A percentile compares a stretch with the other conserved stretches of the same genome.
phyloP scores from a whole-genome alignment of 2,888 invertebrate species.

The Linyphia triangularis region DNA sequence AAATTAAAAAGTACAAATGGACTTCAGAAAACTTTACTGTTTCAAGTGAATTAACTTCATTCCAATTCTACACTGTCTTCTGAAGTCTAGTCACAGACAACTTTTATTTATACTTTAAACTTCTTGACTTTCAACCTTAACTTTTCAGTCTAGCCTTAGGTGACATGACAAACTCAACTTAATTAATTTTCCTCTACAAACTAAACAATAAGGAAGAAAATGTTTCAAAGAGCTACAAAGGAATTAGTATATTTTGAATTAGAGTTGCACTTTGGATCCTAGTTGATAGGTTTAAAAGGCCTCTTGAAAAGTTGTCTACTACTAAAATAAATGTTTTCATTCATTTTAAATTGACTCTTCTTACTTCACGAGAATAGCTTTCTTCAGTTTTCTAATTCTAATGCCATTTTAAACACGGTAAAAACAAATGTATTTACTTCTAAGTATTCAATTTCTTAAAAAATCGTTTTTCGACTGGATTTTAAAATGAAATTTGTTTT shows the following conservation, averaged over 20 bases:
- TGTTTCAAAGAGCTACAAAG: neutral
- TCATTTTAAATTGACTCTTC: neutral
- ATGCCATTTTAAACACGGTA: neutral
- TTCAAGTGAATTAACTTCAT: constrained; percentile 1
- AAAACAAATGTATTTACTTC: too few species aligned
- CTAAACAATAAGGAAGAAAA: neutral
- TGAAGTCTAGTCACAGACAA: neutral
- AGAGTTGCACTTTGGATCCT: too few species aligned
- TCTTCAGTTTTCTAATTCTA: neutral
- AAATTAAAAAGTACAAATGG: neutral
- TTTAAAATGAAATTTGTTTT: too few species aligned
- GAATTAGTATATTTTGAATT: neutral
- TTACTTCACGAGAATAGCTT: neutral
- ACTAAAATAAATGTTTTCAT: neutral
- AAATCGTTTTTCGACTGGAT: too few species aligned
- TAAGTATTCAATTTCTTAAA: too few species aligned
- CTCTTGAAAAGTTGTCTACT: neutral
- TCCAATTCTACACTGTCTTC: neutral
- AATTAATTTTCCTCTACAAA: neutral
- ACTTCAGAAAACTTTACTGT: neutral
- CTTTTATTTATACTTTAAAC: neutral
- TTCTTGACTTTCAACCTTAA: neutral
- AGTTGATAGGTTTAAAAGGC: neutral
- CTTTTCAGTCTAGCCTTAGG: neutral
- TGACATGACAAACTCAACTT: neutral